phyloP scores from a whole-genome alignment of 1,140 invertebrate genomes.

The Panagrolaimus sp. region DNA sequence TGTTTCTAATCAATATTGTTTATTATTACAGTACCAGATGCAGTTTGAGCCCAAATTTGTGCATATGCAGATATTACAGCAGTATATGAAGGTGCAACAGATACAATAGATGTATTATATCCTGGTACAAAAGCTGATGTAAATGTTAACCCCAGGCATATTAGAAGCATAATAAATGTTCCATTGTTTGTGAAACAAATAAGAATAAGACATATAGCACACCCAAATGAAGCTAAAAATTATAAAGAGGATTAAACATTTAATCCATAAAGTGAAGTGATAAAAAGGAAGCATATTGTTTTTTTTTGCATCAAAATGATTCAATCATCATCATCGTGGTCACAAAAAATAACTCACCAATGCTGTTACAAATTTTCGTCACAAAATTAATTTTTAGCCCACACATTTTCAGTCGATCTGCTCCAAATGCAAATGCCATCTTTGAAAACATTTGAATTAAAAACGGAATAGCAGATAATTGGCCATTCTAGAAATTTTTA shows the following conservation, averaged over 20 bases:
- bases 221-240: conserved; percentile 9
- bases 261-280: no score
- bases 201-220: not conserved
- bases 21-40: no score
- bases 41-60: conserved; percentile 5
- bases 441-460: conserved; percentile 12
- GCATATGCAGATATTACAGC: conserved; percentile 11
- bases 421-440: not conserved
- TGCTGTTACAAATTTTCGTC: not conserved
- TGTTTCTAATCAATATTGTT: no score
- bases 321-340: not conserved
- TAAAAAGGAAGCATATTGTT: no score
- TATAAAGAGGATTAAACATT: no score
- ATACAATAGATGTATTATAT: not conserved
- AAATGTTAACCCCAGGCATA: not conserved
- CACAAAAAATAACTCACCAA: not conserved
- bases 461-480: conserved; percentile 11
- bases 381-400: not conserved
- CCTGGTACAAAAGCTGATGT: conserved; percentile 2
- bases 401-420: not conserved
- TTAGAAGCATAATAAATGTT: not conserved
- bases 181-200: not conserved
- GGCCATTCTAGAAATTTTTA: not conserved
- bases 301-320: no score
- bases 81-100: conserved; percentile 4